These are phyloP conservation scores for Drosophila colorata DNA, from an alignment of 2,888 invertebrate genomes.

Conservation along the genomic window DNA sequence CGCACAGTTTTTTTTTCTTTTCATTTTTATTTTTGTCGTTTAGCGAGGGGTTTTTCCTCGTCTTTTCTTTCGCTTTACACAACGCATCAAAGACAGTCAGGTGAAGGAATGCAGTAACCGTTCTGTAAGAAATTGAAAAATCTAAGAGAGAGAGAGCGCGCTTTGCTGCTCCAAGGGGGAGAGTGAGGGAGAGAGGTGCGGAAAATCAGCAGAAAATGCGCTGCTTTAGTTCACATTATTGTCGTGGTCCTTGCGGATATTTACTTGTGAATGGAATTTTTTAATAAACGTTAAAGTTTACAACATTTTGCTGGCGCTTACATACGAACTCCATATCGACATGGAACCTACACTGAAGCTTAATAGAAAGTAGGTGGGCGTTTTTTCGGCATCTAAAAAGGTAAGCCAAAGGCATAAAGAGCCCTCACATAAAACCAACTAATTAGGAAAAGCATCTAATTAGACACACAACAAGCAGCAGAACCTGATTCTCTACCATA, in stretches of 20 bases:
- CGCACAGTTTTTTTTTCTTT: constrained; percentile 2
- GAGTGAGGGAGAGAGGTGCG: constrained; percentile 11
- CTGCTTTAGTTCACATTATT: constrained; percentile 78
- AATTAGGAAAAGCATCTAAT: constrained; percentile 79
- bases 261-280: constrained; percentile 71
- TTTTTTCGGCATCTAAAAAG: constrained; percentile 51
- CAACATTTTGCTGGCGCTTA: constrained; percentile 67
- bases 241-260: constrained; percentile 56
- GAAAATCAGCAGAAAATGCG: constrained; percentile 73
- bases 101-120: constrained; percentile 74
- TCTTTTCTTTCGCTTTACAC: constrained; percentile 11
- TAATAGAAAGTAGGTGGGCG: background rate
- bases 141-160: constrained; percentile 38
- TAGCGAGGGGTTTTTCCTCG: constrained; percentile 1
- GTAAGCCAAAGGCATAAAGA: constrained; percentile 76
- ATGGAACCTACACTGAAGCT: constrained; percentile 26
- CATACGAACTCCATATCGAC: constrained; percentile 57
- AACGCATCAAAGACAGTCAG: constrained; percentile 79
- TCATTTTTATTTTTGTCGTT: constrained; percentile 7
- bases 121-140: constrained; percentile 80
- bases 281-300: constrained; percentile 81
- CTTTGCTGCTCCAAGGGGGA: constrained; percentile 4
- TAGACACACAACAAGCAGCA: constrained; percentile 60
- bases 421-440: constrained; percentile 76
- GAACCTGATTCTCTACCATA: constrained; percentile 11